phyloP scores from a whole-genome alignment of 2,888 invertebrate species.

The Drosophila testacea region DNA sequence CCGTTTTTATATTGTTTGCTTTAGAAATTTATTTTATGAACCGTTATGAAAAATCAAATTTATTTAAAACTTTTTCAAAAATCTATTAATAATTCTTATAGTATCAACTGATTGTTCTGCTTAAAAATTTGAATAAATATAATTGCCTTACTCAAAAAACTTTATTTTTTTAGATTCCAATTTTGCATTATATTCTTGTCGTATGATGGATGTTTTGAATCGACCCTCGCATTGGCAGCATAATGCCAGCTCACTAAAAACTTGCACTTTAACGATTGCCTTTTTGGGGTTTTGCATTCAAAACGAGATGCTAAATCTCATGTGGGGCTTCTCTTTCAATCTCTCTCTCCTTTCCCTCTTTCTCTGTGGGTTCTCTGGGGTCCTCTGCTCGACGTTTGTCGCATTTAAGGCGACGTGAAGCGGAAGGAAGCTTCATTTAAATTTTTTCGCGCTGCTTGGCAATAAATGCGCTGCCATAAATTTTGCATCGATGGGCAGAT shows the following conservation, averaged over 20 bases:
- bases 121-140: too few species aligned
- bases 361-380: not conserved
- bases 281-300: conserved; percentile 48
- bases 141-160: too few species aligned
- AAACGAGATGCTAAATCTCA: conserved; percentile 39
- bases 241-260: conserved; percentile 49
- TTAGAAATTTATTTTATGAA: too few species aligned
- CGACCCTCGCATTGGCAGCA: conserved; percentile 18
- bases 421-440: conserved; percentile 68
- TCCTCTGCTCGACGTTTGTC: conserved; percentile 16
- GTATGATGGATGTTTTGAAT: not conserved
- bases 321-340: not conserved
- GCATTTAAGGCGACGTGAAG: conserved; percentile 41
- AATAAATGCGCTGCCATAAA: conserved; percentile 76
- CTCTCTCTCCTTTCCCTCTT: too few species aligned
- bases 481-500: conserved; percentile 67
- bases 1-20: too few species aligned
- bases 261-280: conserved; percentile 56
- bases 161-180: not conserved
- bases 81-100: too few species aligned
- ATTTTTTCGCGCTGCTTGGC: conserved; percentile 58
- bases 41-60: too few species aligned
- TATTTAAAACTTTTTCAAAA: too few species aligned
- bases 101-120: too few species aligned
- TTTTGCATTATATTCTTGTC: not conserved